These are phyloP conservation scores for Drosophila borborema DNA, from an alignment of 2,888 invertebrate genomes.

Conservation along the genomic window DNA sequence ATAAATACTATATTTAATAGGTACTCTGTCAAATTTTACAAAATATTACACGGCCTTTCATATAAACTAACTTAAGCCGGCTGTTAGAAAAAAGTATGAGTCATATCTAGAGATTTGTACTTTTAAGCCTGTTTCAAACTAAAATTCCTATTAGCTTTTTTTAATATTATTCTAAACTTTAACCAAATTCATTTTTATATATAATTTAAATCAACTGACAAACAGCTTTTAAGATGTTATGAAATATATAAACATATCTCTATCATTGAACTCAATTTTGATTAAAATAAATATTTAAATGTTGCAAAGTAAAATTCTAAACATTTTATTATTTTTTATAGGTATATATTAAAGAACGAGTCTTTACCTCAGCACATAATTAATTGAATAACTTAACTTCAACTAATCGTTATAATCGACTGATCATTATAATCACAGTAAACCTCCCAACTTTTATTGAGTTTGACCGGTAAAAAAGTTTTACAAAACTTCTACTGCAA, in stretches of 20 bases:
- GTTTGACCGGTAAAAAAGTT: background rate
- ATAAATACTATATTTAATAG: background rate
- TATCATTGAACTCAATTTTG: background rate
- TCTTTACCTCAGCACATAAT: background rate
- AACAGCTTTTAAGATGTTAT: background rate
- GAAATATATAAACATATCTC: background rate
- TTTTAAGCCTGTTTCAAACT: too few relatives aligned
- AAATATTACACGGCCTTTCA: background rate
- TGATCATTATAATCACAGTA: background rate
- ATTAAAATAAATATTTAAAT: background rate
- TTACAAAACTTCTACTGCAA: slow-evolving; percentile 4
- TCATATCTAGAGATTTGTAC: background rate
- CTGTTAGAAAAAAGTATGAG: background rate
- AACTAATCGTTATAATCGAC: background rate
- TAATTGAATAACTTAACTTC: background rate
- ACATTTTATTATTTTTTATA: background rate
- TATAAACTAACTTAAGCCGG: background rate
- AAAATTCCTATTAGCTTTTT: too few relatives aligned
- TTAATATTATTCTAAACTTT: too few relatives aligned
- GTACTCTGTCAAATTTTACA: too few relatives aligned
- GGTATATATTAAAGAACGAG: background rate
- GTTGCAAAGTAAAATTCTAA: background rate
- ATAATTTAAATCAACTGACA: background rate
- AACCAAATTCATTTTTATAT: too few relatives aligned
- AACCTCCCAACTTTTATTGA: background rate